Conservation (phyloP, 2,113 vertebrate species). For the Megalops atlanticus region DNA sequence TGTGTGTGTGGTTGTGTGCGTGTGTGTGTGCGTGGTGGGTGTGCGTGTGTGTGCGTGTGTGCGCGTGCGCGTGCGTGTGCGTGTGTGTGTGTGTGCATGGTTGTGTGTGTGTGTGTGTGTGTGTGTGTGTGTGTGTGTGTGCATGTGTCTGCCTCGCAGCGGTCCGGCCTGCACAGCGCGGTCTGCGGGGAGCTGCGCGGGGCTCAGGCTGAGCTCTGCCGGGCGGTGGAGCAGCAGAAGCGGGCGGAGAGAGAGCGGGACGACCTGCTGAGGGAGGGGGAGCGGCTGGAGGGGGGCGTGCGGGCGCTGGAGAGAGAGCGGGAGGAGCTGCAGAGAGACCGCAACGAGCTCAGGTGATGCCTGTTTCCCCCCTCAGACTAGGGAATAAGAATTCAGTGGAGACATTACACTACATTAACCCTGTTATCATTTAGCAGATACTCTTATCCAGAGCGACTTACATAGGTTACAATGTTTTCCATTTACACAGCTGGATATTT, state of each 20-base stretch:
- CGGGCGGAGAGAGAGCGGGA: conserved; percentile 64
- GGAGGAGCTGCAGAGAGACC: conserved; percentile 63
- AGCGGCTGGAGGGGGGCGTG: conserved; percentile 63
- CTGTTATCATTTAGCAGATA: too few relatives aligned
- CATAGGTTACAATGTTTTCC: too few relatives aligned
- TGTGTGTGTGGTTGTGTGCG: too few relatives aligned
- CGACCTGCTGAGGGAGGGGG: conserved; percentile 63
- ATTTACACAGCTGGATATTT: too few relatives aligned
- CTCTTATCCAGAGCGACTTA: too few relatives aligned
- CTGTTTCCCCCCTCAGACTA: too few relatives aligned
- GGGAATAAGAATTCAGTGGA: too few relatives aligned
- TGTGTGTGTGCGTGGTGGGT: not conserved
- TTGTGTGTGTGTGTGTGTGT: not conserved
- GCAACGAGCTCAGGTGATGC: conserved; percentile 73
- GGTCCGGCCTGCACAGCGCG: conserved; percentile 53
- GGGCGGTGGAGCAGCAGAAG: conserved; percentile 45
- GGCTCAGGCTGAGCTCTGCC: conserved; percentile 51
- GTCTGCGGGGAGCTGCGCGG: conserved; percentile 59
- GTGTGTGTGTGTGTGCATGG: not conserved
- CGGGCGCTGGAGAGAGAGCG: conserved; percentile 57
- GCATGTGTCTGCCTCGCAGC: conserved; percentile 55
- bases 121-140: conserved; percentile 15
- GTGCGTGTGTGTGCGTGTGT: not conserved
- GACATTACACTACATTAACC: too few relatives aligned
- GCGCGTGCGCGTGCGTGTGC: not conserved